Evolutionary conservation across 1,140 invertebrate genomes (phyloP), one percentile per base, ranked within the genome.

Genomic region (Tetranychus urticae): DNA sequence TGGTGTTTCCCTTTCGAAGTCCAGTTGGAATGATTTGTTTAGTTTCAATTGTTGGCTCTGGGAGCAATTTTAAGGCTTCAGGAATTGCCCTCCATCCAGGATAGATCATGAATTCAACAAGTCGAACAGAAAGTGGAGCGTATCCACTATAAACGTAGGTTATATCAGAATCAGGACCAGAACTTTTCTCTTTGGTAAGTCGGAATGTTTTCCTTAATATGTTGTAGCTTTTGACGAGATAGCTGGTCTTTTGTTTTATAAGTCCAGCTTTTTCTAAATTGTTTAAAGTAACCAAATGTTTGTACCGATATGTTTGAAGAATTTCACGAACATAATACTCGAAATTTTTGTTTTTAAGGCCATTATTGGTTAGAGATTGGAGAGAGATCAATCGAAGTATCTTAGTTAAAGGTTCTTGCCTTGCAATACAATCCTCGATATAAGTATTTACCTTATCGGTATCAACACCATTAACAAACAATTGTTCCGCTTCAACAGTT

Each of bases 281-380:
- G 59, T 81, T 81, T 10, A 97, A 70, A 1, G 83, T 84, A 2
- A 92, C 75, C 61, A 91, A 75, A 65, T 89, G 81, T 66, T 90
- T 79, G 68, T 87, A 82, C 0, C 91, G 91, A 71, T 96, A 97
- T 12, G 88, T 86, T 69, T 91, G 84, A 59, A 77, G 63, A 42
- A 97, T 80, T 75, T 96, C 89, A 63, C 84, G 75, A 71, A 92
- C 92, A 71, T 97, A 97, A 71, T 85, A 82, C 67, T 93, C 89
- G 33, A 94, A 70, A 3, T 86, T 75, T 74, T 93, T 93, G 33
- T 79, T 82, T 70, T 93, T 93, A 0, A 97, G 75, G 0, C 92
- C 92, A 62, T 85, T 74, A 61, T 86, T 86, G 12, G 84, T 84
- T 14, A 82, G 76, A 64, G 85, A 89, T 73, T 93, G 88, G 59